Conservation (phyloP, 2,797 vertebrate genomes). For the Argya squamiceps region DNA sequence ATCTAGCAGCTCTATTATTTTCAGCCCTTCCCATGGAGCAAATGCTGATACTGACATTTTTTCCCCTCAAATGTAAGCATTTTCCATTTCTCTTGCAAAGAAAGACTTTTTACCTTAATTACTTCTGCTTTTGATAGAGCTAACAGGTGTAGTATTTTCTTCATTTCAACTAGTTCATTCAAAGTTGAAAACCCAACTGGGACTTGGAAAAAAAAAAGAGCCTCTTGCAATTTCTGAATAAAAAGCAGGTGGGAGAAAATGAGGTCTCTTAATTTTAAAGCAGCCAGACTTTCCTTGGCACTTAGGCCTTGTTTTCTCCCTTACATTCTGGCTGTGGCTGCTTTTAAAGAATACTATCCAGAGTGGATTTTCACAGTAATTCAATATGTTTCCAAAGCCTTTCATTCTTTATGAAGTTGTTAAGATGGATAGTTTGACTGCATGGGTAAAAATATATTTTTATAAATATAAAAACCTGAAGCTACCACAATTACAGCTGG, state of each 20-base stretch:
- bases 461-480: neutral
- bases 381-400: neutral
- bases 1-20: conserved; percentile 11
- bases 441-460: neutral
- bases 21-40: neutral
- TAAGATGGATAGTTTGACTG: neutral
- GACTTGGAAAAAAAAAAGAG: neutral
- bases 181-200: conserved; percentile 6
- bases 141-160: conserved; percentile 21
- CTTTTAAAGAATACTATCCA: neutral
- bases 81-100: neutral
- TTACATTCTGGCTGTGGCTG: neutral
- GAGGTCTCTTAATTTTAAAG: conserved; percentile 4
- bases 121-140: neutral
- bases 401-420: neutral
- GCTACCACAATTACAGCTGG: neutral
- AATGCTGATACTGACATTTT: neutral
- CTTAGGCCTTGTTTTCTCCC: neutral
- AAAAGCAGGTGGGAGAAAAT: conserved; percentile 29
- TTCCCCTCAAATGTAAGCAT: neutral
- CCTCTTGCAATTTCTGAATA: neutral
- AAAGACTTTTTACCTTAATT: conserved; percentile 23
- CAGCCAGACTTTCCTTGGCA: neutral
- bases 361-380: neutral
- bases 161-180: neutral